phyloP scores from a whole-genome alignment of 2,797 vertebrate species.

The Lacerta agilis region DNA sequence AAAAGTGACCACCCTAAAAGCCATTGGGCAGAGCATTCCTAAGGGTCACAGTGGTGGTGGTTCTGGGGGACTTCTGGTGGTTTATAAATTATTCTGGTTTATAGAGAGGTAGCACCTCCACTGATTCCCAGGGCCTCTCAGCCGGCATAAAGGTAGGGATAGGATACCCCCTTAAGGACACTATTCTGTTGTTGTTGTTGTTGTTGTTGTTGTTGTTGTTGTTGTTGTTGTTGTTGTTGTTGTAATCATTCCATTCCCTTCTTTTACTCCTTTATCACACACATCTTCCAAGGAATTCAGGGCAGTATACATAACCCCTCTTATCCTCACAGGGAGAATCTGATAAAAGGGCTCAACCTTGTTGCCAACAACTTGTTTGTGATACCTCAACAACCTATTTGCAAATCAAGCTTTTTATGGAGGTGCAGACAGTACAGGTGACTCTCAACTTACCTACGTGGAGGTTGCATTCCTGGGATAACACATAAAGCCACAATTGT shows the following conservation, averaged over 20 bases:
- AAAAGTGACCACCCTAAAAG: not conserved
- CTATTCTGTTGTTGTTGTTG: not conserved
- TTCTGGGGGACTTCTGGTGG: too few species aligned
- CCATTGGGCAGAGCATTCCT: not conserved
- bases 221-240: not conserved
- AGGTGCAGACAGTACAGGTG: too few species aligned
- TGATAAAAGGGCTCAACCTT: too few species aligned
- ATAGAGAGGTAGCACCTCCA: not conserved
- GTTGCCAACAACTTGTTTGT: too few species aligned
- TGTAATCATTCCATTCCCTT: not conserved
- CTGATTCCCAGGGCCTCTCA: not conserved
- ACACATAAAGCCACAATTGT: too few species aligned
- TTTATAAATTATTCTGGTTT: too few species aligned
- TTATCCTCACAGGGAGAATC: not conserved
- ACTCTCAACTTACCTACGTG: too few species aligned
- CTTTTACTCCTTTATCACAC: not conserved
- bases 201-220: not conserved
- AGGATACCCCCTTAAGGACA: not conserved
- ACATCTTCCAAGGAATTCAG: not conserved
- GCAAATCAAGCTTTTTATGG: too few species aligned
- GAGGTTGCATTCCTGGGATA: too few species aligned
- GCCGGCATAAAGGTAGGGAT: not conserved
- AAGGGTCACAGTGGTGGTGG: too few species aligned
- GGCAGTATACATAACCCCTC: not conserved
- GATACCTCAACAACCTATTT: too few species aligned